Evolutionary conservation across 2,113 vertebrate species (phyloP).

Genomic region (Tauraco erythrolophus): DNA sequence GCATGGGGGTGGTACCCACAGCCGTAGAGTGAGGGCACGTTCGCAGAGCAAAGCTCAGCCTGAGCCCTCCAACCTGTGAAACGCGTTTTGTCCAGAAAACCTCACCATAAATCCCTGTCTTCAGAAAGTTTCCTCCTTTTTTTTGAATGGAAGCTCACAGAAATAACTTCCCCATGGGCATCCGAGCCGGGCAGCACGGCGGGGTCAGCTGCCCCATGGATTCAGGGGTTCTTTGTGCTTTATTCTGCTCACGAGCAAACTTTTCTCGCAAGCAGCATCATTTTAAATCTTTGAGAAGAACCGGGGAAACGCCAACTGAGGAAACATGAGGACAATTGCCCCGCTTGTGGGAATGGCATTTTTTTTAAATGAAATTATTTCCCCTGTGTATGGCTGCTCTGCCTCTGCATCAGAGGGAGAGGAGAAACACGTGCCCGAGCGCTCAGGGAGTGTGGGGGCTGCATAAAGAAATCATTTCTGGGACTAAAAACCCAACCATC

Average conservation of each 20-base stretch:
- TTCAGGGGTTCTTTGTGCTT: background rate
- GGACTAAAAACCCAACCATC: background rate
- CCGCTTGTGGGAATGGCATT: background rate
- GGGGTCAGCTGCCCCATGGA: background rate
- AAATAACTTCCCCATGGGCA: background rate
- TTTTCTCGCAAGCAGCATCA: background rate
- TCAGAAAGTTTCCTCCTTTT: background rate
- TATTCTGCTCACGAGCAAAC: background rate
- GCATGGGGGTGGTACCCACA: background rate
- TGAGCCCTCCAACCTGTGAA: background rate
- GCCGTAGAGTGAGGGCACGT: background rate
- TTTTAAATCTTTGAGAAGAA: background rate
- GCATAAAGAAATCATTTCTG: background rate
- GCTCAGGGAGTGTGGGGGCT: background rate
- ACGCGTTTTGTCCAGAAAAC: background rate
- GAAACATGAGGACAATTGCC: background rate
- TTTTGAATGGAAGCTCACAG: background rate
- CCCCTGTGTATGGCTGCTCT: background rate
- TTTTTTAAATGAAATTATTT: conserved; percentile 5
- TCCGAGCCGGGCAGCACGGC: rapidly evolving
- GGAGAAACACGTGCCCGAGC: background rate
- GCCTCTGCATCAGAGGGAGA: background rate
- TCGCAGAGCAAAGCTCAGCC: background rate
- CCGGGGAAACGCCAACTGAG: background rate
- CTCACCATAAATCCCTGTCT: background rate